A percentile compares a stretch with the other conserved stretches of the same genome.
Conservation (phyloP, 1,140 invertebrate genomes). For the Thaumatotibia leucotreta region DNA sequence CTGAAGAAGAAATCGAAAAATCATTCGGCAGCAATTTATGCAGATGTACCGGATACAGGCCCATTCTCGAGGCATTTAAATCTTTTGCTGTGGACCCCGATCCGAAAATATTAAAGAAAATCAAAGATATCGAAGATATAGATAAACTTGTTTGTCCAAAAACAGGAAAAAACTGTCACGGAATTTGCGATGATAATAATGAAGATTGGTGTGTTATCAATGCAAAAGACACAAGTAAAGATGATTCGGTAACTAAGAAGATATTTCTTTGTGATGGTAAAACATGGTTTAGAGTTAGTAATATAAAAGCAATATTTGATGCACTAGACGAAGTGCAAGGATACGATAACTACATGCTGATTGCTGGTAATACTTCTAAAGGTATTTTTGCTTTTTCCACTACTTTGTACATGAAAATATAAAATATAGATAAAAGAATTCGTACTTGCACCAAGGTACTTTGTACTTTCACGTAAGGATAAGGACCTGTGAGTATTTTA, state of each 20-base stretch:
- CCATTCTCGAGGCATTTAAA: conserved; percentile 89
- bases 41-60: conserved; percentile 89
- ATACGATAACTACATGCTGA: conserved; percentile 27
- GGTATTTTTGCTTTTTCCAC: no score
- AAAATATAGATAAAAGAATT: no score
- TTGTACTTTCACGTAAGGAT: no score
- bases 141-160: conserved; percentile 23
- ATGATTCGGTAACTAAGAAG: conserved; percentile 18
- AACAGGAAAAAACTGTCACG: conserved; percentile 20
- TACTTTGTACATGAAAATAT: no score
- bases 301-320: conserved; percentile 24
- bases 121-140: conserved; percentile 78
- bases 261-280: conserved; percentile 22
- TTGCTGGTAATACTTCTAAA: conserved; percentile 26
- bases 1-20: conserved; percentile 83
- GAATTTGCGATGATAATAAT: conserved; percentile 13
- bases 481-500: no score
- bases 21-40: conserved; percentile 88
- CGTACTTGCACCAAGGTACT: no score
- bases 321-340: conserved; percentile 22
- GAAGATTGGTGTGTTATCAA: conserved; percentile 30
- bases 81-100: conserved; percentile 80
- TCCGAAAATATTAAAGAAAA: conserved; percentile 56
- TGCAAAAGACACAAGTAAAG: not conserved
- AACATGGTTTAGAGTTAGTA: conserved; percentile 19